Conservation (phyloP, 2,113 vertebrate genomes). For the Ochotona princeps region DNA sequence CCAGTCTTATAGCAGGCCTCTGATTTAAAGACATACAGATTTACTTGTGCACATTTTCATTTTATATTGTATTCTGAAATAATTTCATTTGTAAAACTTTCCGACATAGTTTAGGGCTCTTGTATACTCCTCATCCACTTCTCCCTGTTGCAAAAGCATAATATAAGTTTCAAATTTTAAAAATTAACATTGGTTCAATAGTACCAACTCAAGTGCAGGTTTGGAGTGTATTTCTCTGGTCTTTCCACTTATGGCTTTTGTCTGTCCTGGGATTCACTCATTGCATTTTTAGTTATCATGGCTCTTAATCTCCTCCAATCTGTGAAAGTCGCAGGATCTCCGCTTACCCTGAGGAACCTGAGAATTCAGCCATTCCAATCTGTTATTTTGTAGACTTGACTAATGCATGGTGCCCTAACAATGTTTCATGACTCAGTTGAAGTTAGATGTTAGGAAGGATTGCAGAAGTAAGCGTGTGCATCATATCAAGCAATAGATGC, state of each 20-base stretch:
- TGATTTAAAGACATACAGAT: neutral
- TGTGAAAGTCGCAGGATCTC: neutral
- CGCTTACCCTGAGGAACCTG: neutral
- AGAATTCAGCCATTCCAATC: neutral
- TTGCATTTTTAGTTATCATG: neutral
- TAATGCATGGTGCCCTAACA: neutral
- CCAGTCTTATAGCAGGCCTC: neutral
- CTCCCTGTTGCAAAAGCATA: neutral
- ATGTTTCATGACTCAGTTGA: no score
- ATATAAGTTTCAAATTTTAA: neutral
- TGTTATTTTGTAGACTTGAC: no score
- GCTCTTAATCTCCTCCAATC: neutral
- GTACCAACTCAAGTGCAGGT: neutral
- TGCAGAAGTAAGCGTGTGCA: neutral
- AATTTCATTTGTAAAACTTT: neutral
- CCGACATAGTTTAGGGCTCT: neutral
- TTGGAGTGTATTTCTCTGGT: neutral
- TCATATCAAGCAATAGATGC: neutral
- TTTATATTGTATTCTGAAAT: neutral
- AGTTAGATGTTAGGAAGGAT: no score
- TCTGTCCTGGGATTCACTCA: neutral
- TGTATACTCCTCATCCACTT: neutral
- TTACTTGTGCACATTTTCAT: neutral
- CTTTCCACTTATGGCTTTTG: neutral
- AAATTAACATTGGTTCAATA: neutral